Evolutionary conservation across 1,140 invertebrate species (phyloP).

Genomic region (Bombus confusus): DNA sequence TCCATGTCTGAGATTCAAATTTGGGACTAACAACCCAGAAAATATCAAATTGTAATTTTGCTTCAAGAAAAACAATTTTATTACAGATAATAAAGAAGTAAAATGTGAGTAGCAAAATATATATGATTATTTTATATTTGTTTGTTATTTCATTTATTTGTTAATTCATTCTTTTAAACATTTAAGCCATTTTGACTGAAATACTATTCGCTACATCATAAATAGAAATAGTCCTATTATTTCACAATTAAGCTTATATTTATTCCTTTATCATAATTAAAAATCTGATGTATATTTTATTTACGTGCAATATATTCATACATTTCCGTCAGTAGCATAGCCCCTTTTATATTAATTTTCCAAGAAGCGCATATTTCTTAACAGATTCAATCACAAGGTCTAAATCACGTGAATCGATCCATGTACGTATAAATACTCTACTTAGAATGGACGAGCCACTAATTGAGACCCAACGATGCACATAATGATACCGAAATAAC

Average conservation of each 20-base stretch:
- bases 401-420: conserved; percentile 21
- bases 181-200: too few species aligned
- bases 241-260: too few species aligned
- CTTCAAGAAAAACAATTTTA: not conserved
- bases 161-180: too few species aligned
- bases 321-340: not conserved
- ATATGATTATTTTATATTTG: not conserved
- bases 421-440: conserved; percentile 37
- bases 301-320: not conserved
- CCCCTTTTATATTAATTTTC: not conserved
- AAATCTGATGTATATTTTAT: not conserved
- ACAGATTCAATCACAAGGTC: not conserved
- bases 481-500: conserved; percentile 79
- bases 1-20: not conserved
- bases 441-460: conserved; percentile 65
- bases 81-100: not conserved
- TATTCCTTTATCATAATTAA: too few species aligned
- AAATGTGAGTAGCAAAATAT: not conserved
- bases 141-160: too few species aligned
- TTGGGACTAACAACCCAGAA: not conserved
- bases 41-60: not conserved
- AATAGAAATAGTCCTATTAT: too few species aligned
- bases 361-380: not conserved
- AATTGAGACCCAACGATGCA: conserved; percentile 80
- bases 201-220: too few species aligned